Conservation (phyloP, 2,797 vertebrate species). For the Natrix natrix region DNA sequence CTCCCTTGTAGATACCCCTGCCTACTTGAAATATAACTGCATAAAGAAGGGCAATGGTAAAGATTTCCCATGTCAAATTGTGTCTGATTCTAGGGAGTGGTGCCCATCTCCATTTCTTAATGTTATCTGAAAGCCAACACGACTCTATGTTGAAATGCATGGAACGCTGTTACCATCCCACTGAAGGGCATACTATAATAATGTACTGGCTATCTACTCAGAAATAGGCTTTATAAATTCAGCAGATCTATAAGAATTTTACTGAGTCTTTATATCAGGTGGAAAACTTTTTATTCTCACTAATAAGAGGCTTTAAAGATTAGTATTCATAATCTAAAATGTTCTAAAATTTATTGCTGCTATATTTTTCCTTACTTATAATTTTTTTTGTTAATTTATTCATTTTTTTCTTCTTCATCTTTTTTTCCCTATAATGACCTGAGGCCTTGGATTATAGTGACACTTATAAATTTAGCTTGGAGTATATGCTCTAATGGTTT, state of each 20-base stretch:
- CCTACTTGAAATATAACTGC: not conserved
- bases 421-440: not conserved
- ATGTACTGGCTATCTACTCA: not conserved
- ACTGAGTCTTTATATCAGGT: not conserved
- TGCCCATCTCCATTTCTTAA: not conserved
- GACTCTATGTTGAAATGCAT: not conserved
- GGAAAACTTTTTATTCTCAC: not conserved
- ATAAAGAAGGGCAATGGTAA: not conserved
- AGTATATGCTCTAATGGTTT: not conserved
- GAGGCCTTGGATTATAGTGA: not conserved
- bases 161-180: not conserved
- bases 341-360: not conserved
- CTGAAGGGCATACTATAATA: not conserved
- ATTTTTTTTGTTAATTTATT: not conserved
- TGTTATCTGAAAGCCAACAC: not conserved
- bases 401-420: not conserved
- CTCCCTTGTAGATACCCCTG: not conserved
- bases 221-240: not conserved
- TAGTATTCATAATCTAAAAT: not conserved
- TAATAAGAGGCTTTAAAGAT: not conserved
- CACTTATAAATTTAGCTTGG: not conserved
- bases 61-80: not conserved
- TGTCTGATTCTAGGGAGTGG: not conserved
- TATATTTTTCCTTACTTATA: not conserved
- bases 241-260: not conserved